Percentiles rank a stretch among this genome's conserved stretches.
Conservation (phyloP, 2,113 vertebrate species). For the Gymnorhina tibicen region DNA sequence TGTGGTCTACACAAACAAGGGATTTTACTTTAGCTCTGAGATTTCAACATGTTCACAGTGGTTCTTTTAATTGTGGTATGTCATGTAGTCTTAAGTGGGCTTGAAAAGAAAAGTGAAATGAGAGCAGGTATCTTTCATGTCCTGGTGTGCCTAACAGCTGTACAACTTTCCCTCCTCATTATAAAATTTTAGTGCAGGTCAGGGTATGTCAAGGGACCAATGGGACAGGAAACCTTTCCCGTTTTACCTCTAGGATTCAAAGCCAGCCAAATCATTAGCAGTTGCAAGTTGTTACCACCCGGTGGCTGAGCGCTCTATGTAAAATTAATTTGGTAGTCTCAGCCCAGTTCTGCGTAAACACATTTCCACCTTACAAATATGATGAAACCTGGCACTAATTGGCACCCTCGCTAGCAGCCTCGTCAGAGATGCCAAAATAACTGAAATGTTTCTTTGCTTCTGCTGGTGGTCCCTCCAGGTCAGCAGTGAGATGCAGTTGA, state of each 20-base stretch:
- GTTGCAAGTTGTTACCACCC: slow-evolving; percentile 22
- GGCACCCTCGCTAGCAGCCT: slow-evolving; percentile 23
- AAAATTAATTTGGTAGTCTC: neutral
- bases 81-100: accelerated
- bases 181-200: neutral
- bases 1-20: neutral
- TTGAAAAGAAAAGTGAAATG: neutral
- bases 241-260: neutral
- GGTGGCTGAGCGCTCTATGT: neutral
- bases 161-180: neutral
- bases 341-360: slow-evolving; percentile 2
- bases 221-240: neutral
- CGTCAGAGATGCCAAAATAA: neutral
- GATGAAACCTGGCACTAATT: slow-evolving; percentile 35
- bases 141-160: neutral
- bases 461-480: neutral
- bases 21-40: neutral
- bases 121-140: neutral
- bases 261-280: neutral
- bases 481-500: neutral
- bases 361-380: slow-evolving; percentile 16
- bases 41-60: neutral
- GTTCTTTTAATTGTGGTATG: neutral
- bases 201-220: neutral
- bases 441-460: neutral